These are phyloP conservation scores for Lethenteron reissneri DNA, from an alignment of 2,113 vertebrate species.

Conservation along the genomic window DNA sequence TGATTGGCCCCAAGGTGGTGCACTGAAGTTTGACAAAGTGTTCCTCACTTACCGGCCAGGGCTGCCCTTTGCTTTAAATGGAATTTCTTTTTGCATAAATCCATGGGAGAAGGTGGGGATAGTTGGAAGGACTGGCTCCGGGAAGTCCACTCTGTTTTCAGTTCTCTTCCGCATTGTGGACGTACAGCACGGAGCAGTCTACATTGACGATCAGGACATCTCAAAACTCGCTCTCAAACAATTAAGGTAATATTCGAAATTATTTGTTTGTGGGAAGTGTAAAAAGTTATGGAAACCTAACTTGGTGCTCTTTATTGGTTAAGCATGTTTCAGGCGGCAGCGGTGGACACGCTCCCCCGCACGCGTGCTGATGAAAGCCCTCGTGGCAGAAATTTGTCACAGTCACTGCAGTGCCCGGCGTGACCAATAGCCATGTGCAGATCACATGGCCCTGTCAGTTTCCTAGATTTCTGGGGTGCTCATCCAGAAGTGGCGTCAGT, in stretches of 20 bases:
- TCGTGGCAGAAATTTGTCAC: not conserved
- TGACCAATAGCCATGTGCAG: too few species aligned
- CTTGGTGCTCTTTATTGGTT: not conserved
- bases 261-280: not conserved
- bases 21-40: conserved; percentile 43
- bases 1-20: conserved; percentile 44
- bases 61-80: conserved; percentile 58
- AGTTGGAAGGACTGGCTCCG: conserved; percentile 77
- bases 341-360: fast-evolving
- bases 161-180: conserved; percentile 80
- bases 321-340: not conserved
- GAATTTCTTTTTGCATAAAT: conserved; percentile 38
- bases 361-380: not conserved
- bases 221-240: conserved; percentile 34
- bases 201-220: conserved; percentile 50
- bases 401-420: not conserved
- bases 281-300: not conserved
- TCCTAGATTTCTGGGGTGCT: too few species aligned
- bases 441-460: too few species aligned
- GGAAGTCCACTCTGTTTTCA: conserved; percentile 71
- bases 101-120: conserved; percentile 74
- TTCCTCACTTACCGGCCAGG: conserved; percentile 43
- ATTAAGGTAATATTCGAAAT: conserved; percentile 29
- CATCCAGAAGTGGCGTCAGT: too few species aligned
- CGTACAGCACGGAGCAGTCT: conserved; percentile 42